Evolutionary conservation across 2,797 vertebrate genomes (phyloP), one percentile per base, ranked within the genome.

Genomic region (Psittacula derbiana): DNA sequence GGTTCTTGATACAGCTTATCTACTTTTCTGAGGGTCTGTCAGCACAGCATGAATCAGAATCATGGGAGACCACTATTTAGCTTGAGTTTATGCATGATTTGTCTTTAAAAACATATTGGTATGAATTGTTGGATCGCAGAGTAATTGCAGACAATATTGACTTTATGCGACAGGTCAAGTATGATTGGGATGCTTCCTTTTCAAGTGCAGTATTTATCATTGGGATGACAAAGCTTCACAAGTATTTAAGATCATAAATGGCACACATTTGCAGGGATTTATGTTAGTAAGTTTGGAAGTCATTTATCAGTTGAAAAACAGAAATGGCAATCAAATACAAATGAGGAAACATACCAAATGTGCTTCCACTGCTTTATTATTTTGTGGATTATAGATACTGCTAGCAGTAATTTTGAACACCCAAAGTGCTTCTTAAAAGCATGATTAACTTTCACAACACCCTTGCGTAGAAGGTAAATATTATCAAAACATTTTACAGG

Each of bases 1-100:
- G 93, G 83, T 78, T 92, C 67, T 92, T 95, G 76, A 95, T 81
- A 72, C 46, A 90, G 71, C 31, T 94, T 96, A 83, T 82, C 94
- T 92, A 88, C 82, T 96, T 95, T 96, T 92, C 95, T 94, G 47
- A 95, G 66, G 75, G n/a, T 75, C 62, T 96, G 75, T 96, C 93
- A 91, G 53, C 80, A 66, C 50, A 90, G 83, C 83, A 73, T 90
- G 79, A 95, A 88, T 96, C 92, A 93, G 92, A 96, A 88, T 94
- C 79, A 92, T 66, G 79, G 72, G 61, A 95, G 86, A 85, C 61
- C 55, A 90, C 46, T 84, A 53, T 83, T 92, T 82, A 93, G 55
- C 67, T 91, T 93, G 64, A 95, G 80, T 65, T 96, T 95, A 91
- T 94, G 90, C 90, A 87, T 85, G 46, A 87, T 79, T 96, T 91